Conservation (phyloP, 37 sponge, comb jelly and placozoan species). For the Ephydatia muelleri region DNA sequence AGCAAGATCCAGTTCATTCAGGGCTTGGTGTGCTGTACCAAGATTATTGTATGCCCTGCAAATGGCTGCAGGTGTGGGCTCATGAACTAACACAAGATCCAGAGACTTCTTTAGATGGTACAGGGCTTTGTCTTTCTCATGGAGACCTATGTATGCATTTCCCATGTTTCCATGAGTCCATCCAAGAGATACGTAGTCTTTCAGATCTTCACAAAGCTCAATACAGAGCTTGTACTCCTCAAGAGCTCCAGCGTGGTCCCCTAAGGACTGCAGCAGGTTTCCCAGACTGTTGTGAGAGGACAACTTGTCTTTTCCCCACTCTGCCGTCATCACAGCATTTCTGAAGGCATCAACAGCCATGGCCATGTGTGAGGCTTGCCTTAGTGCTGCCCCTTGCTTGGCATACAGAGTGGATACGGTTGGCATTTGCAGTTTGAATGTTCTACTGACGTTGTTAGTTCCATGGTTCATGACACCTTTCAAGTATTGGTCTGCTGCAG, state of each 20-base stretch:
- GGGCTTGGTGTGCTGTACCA: constrained; percentile 66
- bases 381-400: constrained; percentile 26
- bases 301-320: constrained; percentile 31
- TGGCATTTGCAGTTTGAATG: constrained; percentile 25
- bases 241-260: constrained; percentile 47
- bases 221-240: constrained; percentile 51
- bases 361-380: constrained; percentile 26
- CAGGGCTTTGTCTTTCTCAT: constrained; percentile 55
- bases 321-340: constrained; percentile 18
- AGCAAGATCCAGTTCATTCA: constrained; percentile 55
- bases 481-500: constrained; percentile 31
- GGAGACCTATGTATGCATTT: constrained; percentile 65
- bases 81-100: constrained; percentile 48
- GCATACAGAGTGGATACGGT: constrained; percentile 34
- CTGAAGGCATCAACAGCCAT: constrained; percentile 35
- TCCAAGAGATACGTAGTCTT: constrained; percentile 48
- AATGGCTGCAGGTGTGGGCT: constrained; percentile 51
- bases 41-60: constrained; percentile 70
- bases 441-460: constrained; percentile 14
- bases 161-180: constrained; percentile 84
- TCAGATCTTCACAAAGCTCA: constrained; percentile 24
- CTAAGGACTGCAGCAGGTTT: constrained; percentile 64
- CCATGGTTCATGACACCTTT: constrained; percentile 18
- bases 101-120: constrained; percentile 55
- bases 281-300: constrained; percentile 56